A percentile compares a stretch with the other conserved stretches of the same genome.
These are phyloP conservation scores for Caenorhabditis brenneri DNA, from an alignment of 1,140 invertebrate genomes.

Conservation along the genomic window DNA sequence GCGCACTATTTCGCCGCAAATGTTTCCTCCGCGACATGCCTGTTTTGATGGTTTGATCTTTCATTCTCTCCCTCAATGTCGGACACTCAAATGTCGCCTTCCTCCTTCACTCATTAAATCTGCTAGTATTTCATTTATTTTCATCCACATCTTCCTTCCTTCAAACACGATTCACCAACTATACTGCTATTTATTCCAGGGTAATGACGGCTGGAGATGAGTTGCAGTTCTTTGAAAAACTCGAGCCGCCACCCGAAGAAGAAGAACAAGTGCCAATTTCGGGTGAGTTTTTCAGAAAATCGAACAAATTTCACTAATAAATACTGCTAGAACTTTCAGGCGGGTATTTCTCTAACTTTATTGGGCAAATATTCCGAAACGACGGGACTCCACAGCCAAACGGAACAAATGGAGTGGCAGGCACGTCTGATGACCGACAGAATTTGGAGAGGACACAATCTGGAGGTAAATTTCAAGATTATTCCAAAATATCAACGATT, in stretches of 20 bases:
- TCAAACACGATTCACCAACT: not conserved
- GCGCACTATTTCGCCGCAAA: not conserved
- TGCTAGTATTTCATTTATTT: not conserved
- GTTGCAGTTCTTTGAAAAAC: slow-evolving; percentile 29
- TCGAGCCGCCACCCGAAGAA: slow-evolving; percentile 8
- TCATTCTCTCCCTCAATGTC: not conserved
- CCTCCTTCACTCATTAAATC: not conserved
- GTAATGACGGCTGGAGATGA: not conserved
- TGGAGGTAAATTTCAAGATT: not conserved
- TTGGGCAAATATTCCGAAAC: slow-evolving; percentile 30
- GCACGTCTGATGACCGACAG: not conserved
- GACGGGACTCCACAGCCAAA: slow-evolving; percentile 7
- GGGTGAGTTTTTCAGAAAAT: not conserved
- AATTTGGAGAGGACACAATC: not conserved
- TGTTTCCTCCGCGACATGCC: not conserved
- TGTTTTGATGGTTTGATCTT: slow-evolving; percentile 42
- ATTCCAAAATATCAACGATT: not conserved
- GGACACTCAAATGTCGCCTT: not conserved
- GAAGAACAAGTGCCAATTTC: not conserved
- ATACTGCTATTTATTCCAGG: not conserved
- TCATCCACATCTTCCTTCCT: not conserved
- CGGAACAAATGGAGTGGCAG: not conserved
- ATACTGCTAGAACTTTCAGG: not conserved
- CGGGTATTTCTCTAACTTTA: slow-evolving; percentile 13
- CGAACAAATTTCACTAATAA: not conserved